Evolutionary conservation across 2,113 vertebrate genomes (phyloP).

Genomic region (Baryphthengus martii): DNA sequence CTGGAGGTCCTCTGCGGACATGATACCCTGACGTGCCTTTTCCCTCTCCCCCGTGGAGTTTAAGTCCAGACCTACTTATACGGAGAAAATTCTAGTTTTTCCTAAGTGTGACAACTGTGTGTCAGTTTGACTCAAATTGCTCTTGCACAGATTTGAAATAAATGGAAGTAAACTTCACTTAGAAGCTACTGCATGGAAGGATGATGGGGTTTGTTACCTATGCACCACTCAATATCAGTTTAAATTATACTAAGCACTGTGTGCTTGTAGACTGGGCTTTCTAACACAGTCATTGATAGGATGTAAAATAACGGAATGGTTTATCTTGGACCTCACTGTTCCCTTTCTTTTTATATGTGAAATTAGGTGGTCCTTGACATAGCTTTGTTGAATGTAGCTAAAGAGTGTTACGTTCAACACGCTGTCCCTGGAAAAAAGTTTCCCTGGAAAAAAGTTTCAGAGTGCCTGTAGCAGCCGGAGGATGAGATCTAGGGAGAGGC

Average conservation of each 20-base stretch:
- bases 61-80: not conserved
- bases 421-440: not conserved
- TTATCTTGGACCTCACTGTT: not conserved
- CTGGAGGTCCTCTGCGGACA: not conserved
- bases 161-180: not conserved
- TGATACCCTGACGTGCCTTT: not conserved
- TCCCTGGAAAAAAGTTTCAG: not conserved
- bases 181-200: not conserved
- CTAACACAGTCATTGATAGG: not conserved
- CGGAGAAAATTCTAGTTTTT: not conserved
- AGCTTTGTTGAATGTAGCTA: not conserved
- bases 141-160: not conserved
- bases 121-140: not conserved
- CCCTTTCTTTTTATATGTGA: not conserved
- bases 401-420: accelerated
- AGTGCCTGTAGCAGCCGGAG: not conserved
- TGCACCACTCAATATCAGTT: not conserved
- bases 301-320: not conserved
- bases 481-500: not conserved
- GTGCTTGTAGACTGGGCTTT: not conserved
- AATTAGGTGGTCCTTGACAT: not conserved
- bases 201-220: not conserved
- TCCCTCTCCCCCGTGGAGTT: accelerated
- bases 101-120: too few species aligned
- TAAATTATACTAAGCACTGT: not conserved